These are phyloP conservation scores for Meiosimyza decipiens DNA, from an alignment of 2,888 invertebrate species.

Conservation along the genomic window DNA sequence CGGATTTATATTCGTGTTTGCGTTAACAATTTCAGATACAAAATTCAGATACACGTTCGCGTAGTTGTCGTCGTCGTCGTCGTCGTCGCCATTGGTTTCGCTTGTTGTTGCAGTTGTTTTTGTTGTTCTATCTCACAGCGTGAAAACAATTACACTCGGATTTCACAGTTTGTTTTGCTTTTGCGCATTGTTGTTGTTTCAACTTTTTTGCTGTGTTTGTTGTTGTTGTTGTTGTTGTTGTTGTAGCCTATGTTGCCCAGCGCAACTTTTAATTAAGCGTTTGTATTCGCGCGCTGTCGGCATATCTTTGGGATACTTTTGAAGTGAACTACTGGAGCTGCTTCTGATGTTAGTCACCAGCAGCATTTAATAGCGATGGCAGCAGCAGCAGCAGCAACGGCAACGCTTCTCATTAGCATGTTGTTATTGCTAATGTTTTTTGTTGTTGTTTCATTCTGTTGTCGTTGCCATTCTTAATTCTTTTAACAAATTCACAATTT, in stretches of 20 bases:
- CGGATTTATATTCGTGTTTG: slow-evolving; percentile 25
- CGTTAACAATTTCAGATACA: slow-evolving; percentile 1
- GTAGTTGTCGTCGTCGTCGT: slow-evolving; percentile 22
- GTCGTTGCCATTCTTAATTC: not conserved
- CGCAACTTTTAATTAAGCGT: slow-evolving; percentile 22
- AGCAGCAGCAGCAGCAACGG: not conserved
- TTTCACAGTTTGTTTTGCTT: slow-evolving; percentile 35
- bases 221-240: slow-evolving; percentile 20
- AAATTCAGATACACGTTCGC: not conserved
- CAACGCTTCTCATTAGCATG: slow-evolving; percentile 22
- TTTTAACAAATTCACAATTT: too few species aligned
- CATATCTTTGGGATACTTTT: slow-evolving; percentile 13
- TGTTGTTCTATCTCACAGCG: not conserved
- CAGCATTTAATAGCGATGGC: not conserved
- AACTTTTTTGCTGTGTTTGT: slow-evolving; percentile 16
- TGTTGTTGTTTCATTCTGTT: not conserved
- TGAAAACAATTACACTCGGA: slow-evolving; percentile 28
- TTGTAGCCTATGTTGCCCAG: not conserved
- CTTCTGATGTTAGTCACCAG: slow-evolving; percentile 2
- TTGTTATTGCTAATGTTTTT: slow-evolving; percentile 11
- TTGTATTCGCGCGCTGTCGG: not conserved
- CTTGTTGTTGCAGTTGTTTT: slow-evolving; percentile 9
- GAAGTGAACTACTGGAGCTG: slow-evolving; percentile 11
- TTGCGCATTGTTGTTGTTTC: slow-evolving; percentile 35
- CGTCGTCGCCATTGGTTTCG: slow-evolving; percentile 27